These are phyloP conservation scores for Saccostrea echinata DNA, from an alignment of 1,140 invertebrate species.

Conservation along the genomic window DNA sequence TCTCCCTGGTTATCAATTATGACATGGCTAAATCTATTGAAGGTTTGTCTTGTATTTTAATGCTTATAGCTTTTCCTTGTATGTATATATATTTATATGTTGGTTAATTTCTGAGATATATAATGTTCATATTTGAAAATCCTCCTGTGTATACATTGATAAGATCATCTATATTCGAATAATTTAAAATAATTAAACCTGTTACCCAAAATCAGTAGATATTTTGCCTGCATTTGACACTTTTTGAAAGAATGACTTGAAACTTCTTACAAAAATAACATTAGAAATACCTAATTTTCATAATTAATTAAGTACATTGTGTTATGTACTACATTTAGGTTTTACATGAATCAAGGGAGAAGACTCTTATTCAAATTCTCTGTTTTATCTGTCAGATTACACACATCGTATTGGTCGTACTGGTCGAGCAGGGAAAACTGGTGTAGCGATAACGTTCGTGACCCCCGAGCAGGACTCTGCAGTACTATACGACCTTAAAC, in stretches of 20 bases:
- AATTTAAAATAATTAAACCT: no score
- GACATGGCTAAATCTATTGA: conserved; percentile 99
- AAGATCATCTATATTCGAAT: no score
- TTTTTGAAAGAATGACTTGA: no score
- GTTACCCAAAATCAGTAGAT: no score
- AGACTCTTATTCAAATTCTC: background rate
- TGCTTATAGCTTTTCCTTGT: background rate
- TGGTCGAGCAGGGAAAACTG: conserved; percentile 98
- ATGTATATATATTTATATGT: background rate
- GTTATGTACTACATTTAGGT: background rate
- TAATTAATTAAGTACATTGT: no score
- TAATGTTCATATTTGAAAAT: no score
- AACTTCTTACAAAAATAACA: no score
- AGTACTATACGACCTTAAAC: conserved; percentile 98
- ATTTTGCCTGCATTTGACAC: no score
- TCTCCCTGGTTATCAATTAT: conserved; percentile 99
- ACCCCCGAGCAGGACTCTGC: conserved; percentile 98
- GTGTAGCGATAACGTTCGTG: conserved; percentile 96
- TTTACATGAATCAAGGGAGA: background rate
- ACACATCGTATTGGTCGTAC: conserved; percentile 99
- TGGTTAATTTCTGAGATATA: no score
- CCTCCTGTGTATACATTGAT: no score
- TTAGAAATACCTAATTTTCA: no score
- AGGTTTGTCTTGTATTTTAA: conserved; percentile 82
- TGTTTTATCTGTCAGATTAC: conserved; percentile 87